Evolutionary conservation across 2,888 invertebrate genomes (phyloP), one percentile per base, ranked within the genome.

Genomic region (Entomobrya proxima): DNA sequence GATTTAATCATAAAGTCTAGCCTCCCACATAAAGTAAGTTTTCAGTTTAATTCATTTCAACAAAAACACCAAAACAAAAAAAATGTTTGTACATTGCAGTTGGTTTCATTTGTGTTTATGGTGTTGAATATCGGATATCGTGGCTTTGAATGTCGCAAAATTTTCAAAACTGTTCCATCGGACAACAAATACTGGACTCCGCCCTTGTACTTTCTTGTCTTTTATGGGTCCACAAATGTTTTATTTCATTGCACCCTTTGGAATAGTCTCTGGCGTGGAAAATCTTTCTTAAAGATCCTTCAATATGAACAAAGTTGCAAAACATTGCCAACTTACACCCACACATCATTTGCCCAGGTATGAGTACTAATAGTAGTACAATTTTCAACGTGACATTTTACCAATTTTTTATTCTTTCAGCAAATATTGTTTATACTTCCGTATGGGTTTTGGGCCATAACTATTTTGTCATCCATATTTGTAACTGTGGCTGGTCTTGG

Each of bases 191-290:
- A 50, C 1, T 79, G 64, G 78, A 50, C 21, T 21, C 78, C 78
- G 30, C 64, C 67, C 1, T n/a, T 79, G 15, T 79, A 50, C 21
- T 79, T 79, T 24, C 32, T 24, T 0, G 50, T 79, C 3, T 21
- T 67, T n/a, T 30, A 44, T 77, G 61, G 61, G n/a, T 77, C 47
- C 35, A n/a, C 30, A 0, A 79, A 64, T 24, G 11, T 79, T n/a
- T 21, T 67, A 2, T 79, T 67, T 50, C 78, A 79, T 32, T 58
- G 32, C 32, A 50, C 47, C 9, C n/a, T 79, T 1, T 79, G 67
- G 78, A 64, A 35, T 11, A 79, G 64, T 21, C 21, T 79, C 15
- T 79, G 78, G 64, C 2, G 13, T 35, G 35, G 15, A 1, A 5
- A 21, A 13, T 30, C 18, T 9, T 37, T 24, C 11, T 37, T 2